These are phyloP conservation scores for Myotis daubentonii DNA, from an alignment of 2,797 vertebrate genomes.

Conservation along the genomic window DNA sequence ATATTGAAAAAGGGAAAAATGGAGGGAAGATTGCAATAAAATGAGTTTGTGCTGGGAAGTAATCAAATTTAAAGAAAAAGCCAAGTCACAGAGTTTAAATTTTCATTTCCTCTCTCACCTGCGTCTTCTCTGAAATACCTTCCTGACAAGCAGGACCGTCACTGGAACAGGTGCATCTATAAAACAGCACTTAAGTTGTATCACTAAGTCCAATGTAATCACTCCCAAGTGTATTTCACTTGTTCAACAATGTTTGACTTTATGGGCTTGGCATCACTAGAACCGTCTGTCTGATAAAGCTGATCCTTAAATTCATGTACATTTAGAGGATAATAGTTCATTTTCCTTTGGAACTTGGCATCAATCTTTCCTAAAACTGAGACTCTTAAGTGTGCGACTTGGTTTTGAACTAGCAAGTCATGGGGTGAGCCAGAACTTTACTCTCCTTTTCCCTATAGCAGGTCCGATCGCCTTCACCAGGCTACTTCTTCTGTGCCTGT, in stretches of 20 bases:
- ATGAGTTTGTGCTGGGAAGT: neutral
- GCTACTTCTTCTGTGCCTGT: neutral
- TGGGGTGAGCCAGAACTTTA: too few relatives aligned
- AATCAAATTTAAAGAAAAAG: slow-evolving; percentile 24
- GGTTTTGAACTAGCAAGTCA: too few relatives aligned
- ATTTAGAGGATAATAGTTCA: neutral
- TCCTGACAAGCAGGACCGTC: neutral
- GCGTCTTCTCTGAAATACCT: slow-evolving; percentile 6
- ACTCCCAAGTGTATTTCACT: neutral
- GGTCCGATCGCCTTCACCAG: too few relatives aligned
- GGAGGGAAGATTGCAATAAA: neutral
- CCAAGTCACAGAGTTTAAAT: neutral
- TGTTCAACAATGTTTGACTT: neutral
- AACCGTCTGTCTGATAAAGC: neutral
- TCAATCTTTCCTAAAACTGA: slow-evolving; percentile 21
- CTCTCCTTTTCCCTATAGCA: too few relatives aligned
- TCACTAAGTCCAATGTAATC: neutral
- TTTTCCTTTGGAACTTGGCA: neutral
- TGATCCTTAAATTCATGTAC: neutral
- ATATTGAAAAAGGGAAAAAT: slow-evolving; percentile 24
- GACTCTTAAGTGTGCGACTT: neutral
- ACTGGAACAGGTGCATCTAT: neutral
- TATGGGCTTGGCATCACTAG: neutral
- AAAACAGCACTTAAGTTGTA: slow-evolving; percentile 19
- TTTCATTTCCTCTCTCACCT: neutral